A percentile compares a stretch with the other conserved stretches of the same genome.
Evolutionary conservation across 2,797 vertebrate genomes (phyloP).

Genomic region (Gobio occitaniae): DNA sequence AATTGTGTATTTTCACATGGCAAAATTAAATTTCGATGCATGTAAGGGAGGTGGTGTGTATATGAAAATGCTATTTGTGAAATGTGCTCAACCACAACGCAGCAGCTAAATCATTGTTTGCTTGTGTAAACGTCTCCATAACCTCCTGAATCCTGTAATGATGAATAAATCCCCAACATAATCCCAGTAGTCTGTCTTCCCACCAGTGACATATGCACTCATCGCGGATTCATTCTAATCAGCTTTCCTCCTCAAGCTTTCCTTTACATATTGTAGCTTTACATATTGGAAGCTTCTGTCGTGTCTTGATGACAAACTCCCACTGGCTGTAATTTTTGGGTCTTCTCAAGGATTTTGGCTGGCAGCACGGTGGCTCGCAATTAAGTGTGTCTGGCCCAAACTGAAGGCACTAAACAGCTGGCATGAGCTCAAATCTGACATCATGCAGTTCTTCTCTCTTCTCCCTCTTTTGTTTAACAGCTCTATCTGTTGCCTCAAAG

Average conservation of each 20-base stretch:
- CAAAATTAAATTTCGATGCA: neutral
- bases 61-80: neutral
- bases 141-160: slow-evolving; percentile 17
- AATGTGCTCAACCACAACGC: neutral
- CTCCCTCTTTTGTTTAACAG: slow-evolving; percentile 63
- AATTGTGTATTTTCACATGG: neutral
- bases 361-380: slow-evolving; percentile 74
- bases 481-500: slow-evolving; percentile 73
- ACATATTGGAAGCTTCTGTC: slow-evolving; percentile 25
- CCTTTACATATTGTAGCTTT: slow-evolving; percentile 27
- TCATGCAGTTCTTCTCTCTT: slow-evolving; percentile 77
- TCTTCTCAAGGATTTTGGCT: slow-evolving; percentile 73
- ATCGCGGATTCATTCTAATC: slow-evolving; percentile 7
- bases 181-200: slow-evolving; percentile 29
- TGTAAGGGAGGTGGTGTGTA: neutral
- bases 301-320: slow-evolving; percentile 66
- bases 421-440: slow-evolving; percentile 92
- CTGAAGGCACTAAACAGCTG: slow-evolving; percentile 88
- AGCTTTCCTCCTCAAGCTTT: slow-evolving; percentile 20
- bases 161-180: slow-evolving; percentile 25
- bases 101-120: neutral
- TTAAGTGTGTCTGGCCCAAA: slow-evolving; percentile 87
- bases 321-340: slow-evolving; percentile 75
- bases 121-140: neutral
- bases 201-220: slow-evolving; percentile 23